phyloP scores from a whole-genome alignment of 2,113 vertebrate species.

The Istiophorus platypterus region DNA sequence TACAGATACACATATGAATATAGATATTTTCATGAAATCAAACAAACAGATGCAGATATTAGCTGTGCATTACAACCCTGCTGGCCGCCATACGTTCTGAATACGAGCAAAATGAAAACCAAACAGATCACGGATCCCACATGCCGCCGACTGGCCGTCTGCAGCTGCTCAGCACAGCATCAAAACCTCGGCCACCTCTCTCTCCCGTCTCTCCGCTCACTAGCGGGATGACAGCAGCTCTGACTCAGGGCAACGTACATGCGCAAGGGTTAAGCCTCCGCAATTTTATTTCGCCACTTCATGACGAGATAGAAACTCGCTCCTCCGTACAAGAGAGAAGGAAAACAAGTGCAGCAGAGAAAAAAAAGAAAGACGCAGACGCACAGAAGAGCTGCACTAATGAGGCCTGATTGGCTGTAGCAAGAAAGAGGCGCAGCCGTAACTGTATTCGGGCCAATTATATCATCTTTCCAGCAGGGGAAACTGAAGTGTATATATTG shows the following conservation, averaged over 20 bases:
- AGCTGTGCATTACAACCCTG: background rate
- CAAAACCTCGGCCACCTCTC: too few species aligned
- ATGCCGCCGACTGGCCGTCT: too few species aligned
- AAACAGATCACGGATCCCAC: too few species aligned
- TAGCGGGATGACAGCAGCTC: background rate
- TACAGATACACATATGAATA: background rate
- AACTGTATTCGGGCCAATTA: constrained; percentile 45
- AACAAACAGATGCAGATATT: background rate
- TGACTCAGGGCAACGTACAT: too few species aligned
- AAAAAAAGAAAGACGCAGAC: too few species aligned
- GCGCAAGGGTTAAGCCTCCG: background rate
- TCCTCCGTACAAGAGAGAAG: background rate
- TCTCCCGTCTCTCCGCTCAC: background rate
- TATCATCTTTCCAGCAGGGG: constrained; percentile 43
- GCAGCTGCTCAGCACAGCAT: background rate
- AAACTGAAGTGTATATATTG: constrained; percentile 54
- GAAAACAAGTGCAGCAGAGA: constrained; percentile 19
- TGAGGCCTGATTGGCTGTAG: constrained; percentile 33
- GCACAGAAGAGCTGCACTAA: constrained; percentile 4
- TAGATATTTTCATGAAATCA: background rate
- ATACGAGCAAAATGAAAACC: background rate
- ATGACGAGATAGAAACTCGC: background rate
- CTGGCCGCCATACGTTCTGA: background rate
- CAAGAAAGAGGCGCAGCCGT: constrained; percentile 5
- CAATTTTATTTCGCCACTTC: constrained; percentile 6